Evolutionary conservation across 2,888 invertebrate species (phyloP).

Genomic region (Cheilosia vulpina): DNA sequence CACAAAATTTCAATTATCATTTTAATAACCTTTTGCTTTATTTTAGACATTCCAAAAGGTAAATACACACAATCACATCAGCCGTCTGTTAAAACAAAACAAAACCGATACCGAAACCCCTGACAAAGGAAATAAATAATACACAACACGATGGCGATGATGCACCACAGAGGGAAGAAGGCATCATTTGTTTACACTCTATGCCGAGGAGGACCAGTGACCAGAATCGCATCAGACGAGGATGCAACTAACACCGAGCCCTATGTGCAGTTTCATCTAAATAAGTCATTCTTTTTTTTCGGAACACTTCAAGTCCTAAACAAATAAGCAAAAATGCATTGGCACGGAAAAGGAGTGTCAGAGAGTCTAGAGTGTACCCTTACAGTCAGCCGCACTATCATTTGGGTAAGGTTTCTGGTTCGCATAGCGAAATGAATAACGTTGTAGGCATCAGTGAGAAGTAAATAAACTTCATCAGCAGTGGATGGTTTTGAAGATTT

Average conservation of each 20-base stretch:
- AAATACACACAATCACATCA: slow-evolving; percentile 44
- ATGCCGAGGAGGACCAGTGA: slow-evolving; percentile 7
- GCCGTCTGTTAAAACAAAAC: slow-evolving; percentile 66
- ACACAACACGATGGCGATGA: slow-evolving; percentile 51
- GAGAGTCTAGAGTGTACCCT: not conserved
- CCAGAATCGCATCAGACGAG: slow-evolving; percentile 1
- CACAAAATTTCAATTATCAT: slow-evolving; percentile 67
- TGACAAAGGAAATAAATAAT: slow-evolving; percentile 65
- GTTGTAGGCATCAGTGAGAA: slow-evolving; percentile 6
- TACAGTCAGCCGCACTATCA: slow-evolving; percentile 3
- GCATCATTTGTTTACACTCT: slow-evolving; percentile 45
- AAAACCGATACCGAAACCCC: slow-evolving; percentile 33
- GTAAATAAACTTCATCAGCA: slow-evolving; percentile 29
- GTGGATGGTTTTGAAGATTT: slow-evolving; percentile 20
- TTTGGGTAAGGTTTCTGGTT: slow-evolving; percentile 10
- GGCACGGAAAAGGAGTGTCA: not conserved
- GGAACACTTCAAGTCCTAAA: slow-evolving; percentile 66
- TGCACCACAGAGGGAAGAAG: slow-evolving; percentile 24
- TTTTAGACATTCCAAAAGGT: slow-evolving; percentile 68
- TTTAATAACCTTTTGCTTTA: slow-evolving; percentile 73
- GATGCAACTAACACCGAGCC: slow-evolving; percentile 16
- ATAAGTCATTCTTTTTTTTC: slow-evolving; percentile 53
- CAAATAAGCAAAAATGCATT: slow-evolving; percentile 70
- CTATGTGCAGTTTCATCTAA: slow-evolving; percentile 46
- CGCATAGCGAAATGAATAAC: slow-evolving; percentile 22